These are phyloP conservation scores for Romanogobio albipinnatus DNA, from an alignment of 2,113 vertebrate species.

Conservation along the genomic window DNA sequence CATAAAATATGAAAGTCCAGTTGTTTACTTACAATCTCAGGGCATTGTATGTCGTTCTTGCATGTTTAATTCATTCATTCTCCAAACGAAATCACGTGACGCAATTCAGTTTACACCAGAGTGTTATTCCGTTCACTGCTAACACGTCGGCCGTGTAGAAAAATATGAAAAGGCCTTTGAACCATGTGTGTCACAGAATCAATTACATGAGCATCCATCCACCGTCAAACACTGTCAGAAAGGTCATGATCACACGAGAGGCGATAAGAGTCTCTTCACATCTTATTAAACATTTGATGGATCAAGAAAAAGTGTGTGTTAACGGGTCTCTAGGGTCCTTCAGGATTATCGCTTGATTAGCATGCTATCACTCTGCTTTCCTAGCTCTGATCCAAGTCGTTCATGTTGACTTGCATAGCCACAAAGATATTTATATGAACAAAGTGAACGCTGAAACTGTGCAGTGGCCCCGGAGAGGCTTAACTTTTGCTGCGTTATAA, in stretches of 20 bases:
- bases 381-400: not conserved
- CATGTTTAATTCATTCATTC: not conserved
- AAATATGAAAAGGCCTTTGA: constrained; percentile 25
- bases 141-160: not conserved
- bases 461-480: not conserved
- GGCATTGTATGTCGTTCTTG: not conserved
- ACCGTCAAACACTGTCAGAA: constrained; percentile 30
- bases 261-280: constrained; percentile 16
- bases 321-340: not conserved
- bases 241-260: constrained; percentile 10
- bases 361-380: not conserved
- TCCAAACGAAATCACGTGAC: not conserved
- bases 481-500: not conserved
- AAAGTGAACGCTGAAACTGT: not conserved
- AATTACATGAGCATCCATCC: constrained; percentile 41
- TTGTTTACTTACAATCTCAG: not conserved
- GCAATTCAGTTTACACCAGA: not conserved
- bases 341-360: not conserved
- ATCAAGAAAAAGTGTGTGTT: not conserved
- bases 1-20: not conserved
- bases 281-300: constrained; percentile 21
- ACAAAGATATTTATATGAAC: not conserved
- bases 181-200: constrained; percentile 34
- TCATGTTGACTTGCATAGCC: not conserved
- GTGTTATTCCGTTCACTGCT: not conserved